Evolutionary conservation across 2,888 invertebrate species (phyloP).

Genomic region (Auanema sp.): DNA sequence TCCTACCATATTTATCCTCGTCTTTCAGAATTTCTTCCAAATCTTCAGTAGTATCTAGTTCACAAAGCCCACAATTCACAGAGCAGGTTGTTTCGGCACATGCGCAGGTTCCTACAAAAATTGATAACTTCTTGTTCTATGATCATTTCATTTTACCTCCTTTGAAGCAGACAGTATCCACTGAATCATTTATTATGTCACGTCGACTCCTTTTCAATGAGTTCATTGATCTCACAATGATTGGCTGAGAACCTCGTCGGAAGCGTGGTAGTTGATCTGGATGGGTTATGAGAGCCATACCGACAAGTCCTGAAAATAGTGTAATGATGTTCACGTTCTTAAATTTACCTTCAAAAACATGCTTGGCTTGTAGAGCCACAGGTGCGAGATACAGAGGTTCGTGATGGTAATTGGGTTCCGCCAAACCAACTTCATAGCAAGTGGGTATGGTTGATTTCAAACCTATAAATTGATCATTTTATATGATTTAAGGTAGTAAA

Average conservation of each 20-base stretch:
- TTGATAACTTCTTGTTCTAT: background rate
- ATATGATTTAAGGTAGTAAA: no score
- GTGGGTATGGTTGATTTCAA: slow-evolving; percentile 21
- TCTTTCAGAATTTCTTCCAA: slow-evolving; percentile 9
- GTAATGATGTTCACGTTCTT: background rate
- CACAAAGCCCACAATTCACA: slow-evolving; percentile 36
- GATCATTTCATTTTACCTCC: slow-evolving; percentile 22
- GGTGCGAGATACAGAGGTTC: slow-evolving; percentile 52
- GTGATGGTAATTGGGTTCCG: slow-evolving; percentile 43
- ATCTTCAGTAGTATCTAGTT: slow-evolving; percentile 16
- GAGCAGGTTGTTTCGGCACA: slow-evolving; percentile 55
- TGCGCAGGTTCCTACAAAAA: slow-evolving; percentile 44
- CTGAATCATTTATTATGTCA: slow-evolving; percentile 16
- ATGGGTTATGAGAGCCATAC: slow-evolving; percentile 38
- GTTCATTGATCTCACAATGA: background rate
- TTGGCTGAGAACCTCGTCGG: slow-evolving; percentile 16
- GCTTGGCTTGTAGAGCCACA: slow-evolving; percentile 48
- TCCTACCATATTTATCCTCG: slow-evolving; percentile 27
- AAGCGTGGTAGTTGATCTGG: slow-evolving; percentile 29
- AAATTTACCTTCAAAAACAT: slow-evolving; percentile 13
- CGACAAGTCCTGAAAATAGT: slow-evolving; percentile 27
- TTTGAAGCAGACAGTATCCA: slow-evolving; percentile 43
- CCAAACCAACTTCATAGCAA: slow-evolving; percentile 40
- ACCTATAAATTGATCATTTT: slow-evolving; percentile 14
- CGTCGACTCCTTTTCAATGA: slow-evolving; percentile 2